Evolutionary conservation across 1,140 invertebrate species (phyloP), one percentile per base, ranked within the genome.

Genomic region (Hylaeus volcanicus): DNA sequence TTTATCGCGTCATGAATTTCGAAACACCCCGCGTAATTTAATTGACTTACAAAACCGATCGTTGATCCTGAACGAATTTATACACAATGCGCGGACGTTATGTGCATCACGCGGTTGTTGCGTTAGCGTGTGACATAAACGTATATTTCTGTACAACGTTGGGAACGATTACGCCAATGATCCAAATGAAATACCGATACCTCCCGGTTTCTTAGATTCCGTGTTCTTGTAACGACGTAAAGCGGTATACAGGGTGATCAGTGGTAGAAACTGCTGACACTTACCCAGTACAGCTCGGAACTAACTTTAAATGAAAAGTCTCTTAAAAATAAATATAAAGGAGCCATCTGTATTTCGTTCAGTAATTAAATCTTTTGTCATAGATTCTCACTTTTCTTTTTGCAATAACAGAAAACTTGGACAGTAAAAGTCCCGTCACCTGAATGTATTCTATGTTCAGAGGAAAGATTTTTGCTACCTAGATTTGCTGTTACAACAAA

Each of bases 121-220:
- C 45, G 72, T 53, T 74, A 76, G 65, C 51, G 37, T 41, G 55
- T 66, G 64, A 66, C 41, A 53, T 65, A 55, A 75, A 37, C 39
- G 41, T 63, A 11, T 66, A 45, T 39, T 41, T 65, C 37, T 14
- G 8, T 60, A 2, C 12, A 74, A 41, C 39, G 56, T 64, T 65
- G 12, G 14, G 15, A 74, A 51, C n/a, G 43, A 39, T 74, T 51
- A 14, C 11, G n/a, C 11, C 9, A 26, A 63, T 8, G 5, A 55
- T 65, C 39, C 48, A 61, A 69, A 51, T 39, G 37, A n/a, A 58
- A 12, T 3, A 26, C 60, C n/a, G 43, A 45, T 58, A 41, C 60
- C 56, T 74, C 9, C 55, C 37, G 58, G 43, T 14, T 56, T 51
- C 26, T 65, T 65, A 56, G 39, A 75, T 55, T 55, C 14, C 39